A percentile compares a stretch with the other conserved stretches of the same genome.
These are phyloP conservation scores for Gryllus longicercus DNA, from an alignment of 2,888 invertebrate species.

Conservation along the genomic window DNA sequence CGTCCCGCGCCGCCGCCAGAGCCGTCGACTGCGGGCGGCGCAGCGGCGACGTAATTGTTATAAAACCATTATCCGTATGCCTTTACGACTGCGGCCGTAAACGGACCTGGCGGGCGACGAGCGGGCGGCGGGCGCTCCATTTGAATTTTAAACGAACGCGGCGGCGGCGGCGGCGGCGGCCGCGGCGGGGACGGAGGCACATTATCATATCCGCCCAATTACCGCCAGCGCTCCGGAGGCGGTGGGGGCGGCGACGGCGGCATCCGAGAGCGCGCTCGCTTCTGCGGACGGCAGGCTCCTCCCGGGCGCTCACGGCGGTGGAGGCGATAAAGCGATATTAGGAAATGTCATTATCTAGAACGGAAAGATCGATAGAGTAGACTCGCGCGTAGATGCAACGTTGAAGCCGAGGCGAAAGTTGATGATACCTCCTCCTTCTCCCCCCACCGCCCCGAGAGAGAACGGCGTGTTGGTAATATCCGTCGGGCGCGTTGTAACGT, in stretches of 20 bases:
- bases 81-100: slow-evolving; percentile 17
- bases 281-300: too few relatives aligned
- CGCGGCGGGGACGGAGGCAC: background rate
- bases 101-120: background rate
- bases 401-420: too few relatives aligned
- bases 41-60: slow-evolving; percentile 4
- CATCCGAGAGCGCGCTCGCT: background rate
- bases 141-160: background rate
- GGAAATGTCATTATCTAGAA: too few relatives aligned
- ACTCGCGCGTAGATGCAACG: too few relatives aligned
- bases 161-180: too few relatives aligned
- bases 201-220: slow-evolving; percentile 17
- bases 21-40: background rate
- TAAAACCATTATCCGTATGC: slow-evolving; percentile 17
- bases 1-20: background rate
- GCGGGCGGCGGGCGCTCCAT: background rate
- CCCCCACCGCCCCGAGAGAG: too few relatives aligned
- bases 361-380: too few relatives aligned
- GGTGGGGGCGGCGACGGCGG: background rate
- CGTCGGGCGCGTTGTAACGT: too few relatives aligned
- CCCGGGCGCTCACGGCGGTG: too few relatives aligned
- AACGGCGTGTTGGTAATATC: too few relatives aligned
- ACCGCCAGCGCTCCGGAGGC: background rate
- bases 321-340: too few relatives aligned
- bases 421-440: too few relatives aligned